Evolutionary conservation across 2,888 invertebrate species (phyloP).

Genomic region (Sphaeridia pumilis): DNA sequence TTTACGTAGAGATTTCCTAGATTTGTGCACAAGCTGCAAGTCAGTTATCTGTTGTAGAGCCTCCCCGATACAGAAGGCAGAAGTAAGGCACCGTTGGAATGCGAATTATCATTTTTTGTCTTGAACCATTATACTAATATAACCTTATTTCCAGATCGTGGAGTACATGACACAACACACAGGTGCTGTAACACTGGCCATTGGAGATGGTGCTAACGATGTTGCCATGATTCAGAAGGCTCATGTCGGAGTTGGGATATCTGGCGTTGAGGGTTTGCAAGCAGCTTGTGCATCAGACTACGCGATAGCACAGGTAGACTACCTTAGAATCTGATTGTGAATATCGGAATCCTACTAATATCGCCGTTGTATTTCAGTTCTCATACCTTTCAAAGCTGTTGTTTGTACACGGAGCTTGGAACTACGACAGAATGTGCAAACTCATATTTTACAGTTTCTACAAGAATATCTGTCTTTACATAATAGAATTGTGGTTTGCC

Average conservation of each 20-base stretch:
- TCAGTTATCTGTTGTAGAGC: constrained; percentile 95
- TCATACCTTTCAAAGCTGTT: constrained; percentile 79
- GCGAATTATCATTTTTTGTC: neutral
- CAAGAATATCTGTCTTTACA: constrained; percentile 98
- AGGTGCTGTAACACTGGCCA: constrained; percentile 76
- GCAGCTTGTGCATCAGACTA: constrained; percentile 99
- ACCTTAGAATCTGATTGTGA: neutral
- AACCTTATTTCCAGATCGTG: constrained; percentile 50
- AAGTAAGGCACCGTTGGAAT: constrained; percentile 46
- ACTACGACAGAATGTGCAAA: constrained; percentile 93
- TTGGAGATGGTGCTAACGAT: constrained; percentile 95
- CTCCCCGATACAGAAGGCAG: constrained; percentile 97
- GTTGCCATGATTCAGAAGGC: constrained; percentile 98
- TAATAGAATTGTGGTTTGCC: constrained; percentile 98
- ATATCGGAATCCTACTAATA: neutral
- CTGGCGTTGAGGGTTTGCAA: constrained; percentile 94
- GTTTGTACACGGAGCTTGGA: constrained; percentile 99
- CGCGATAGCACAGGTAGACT: constrained; percentile 72
- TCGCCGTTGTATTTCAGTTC: constrained; percentile 57
- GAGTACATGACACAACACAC: constrained; percentile 70
- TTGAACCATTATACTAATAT: neutral
- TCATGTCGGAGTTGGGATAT: constrained; percentile 93
- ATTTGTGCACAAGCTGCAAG: constrained; percentile 82
- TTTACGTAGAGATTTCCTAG: constrained; percentile 81
- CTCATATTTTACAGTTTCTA: constrained; percentile 98